Base-by-base conservation (phyloP, 2,113 vertebrate genomes). In the Pteronura brasiliensis region DNA sequence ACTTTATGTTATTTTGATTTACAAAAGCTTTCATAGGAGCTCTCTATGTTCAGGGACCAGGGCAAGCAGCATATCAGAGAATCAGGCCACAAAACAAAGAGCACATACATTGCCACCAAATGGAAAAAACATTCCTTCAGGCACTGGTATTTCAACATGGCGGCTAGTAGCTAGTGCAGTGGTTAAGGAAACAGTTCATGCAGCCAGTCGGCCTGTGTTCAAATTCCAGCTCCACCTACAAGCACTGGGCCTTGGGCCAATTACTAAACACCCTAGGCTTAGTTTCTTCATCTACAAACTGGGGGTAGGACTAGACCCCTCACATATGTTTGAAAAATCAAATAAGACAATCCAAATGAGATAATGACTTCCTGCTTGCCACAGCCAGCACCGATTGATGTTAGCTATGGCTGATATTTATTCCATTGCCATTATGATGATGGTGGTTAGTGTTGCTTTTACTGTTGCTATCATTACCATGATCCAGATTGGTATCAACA, bases 51-150 rank as follows among this genome's bases (percentile, higher is more conserved):
- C 18, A 2, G 72, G 74, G 47, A 79, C 20, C 9, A 1, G 31
- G 76, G 17, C 49, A 52, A 21, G 18, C 47, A 34, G 47, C 81
- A 0, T 59, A 52, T 91, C 84, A 91, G 36, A 91, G 81, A 76
- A 85, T 39, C 87, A 80, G 52, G 34, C 27, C 96, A 93, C 86
- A 82, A 95, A 95, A 71, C 89, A 88, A 88, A 90, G 2, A 88
- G 49, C 61, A 61, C 0, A 0, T 36, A 67, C 5, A 14, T 82
- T 92, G 36, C 29, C 59, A 71, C 34, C 69, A 88, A 74, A 59
- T 20, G 67, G 52, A 95, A 88, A 87, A 29, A 93, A 52, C 27
- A 36, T 59, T 95, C 52, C 79, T 44, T 52, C 7, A 2, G 88
- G 86, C 15, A 0, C 13, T 85, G 44, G 11, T 21, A 47, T 74